A percentile compares a stretch with the other conserved stretches of the same genome.
Conservation (phyloP, 2,888 invertebrate species). For the Euspilapteryx auroguttella region DNA sequence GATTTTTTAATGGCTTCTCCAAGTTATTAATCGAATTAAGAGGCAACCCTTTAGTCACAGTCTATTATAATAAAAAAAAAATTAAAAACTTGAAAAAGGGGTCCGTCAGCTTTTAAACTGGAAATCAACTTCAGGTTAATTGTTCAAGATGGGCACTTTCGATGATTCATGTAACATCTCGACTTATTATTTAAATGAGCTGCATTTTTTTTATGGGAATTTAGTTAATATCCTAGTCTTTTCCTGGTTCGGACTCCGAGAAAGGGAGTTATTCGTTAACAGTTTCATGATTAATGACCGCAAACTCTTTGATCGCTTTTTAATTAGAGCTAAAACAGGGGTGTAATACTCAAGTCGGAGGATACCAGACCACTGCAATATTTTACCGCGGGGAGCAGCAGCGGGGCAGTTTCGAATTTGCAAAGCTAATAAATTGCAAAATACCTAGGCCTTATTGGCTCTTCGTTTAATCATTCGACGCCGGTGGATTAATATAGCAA, state of each 20-base stretch:
- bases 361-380: constrained; percentile 24
- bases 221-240: constrained; percentile 53
- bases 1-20: too few relatives aligned
- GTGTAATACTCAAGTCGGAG: constrained; percentile 13
- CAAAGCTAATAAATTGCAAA: constrained; percentile 59
- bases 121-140: too few relatives aligned
- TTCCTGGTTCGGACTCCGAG: constrained; percentile 30
- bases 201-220: too few relatives aligned
- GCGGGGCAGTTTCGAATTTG: constrained; percentile 48
- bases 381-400: constrained; percentile 34
- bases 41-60: too few relatives aligned
- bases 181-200: too few relatives aligned
- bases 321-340: constrained; percentile 62
- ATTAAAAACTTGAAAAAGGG: too few relatives aligned
- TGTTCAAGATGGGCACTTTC: too few relatives aligned
- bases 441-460: constrained; percentile 57
- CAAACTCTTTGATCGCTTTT: constrained; percentile 63
- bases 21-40: too few relatives aligned
- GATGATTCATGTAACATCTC: too few relatives aligned
- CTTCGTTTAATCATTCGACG: constrained; percentile 36
- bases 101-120: too few relatives aligned
- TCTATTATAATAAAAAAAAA: too few relatives aligned
- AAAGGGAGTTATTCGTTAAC: constrained; percentile 56
- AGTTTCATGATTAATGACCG: constrained; percentile 62
- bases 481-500: constrained; percentile 41